phyloP scores from a whole-genome alignment of 2,797 vertebrate genomes.

The Paramormyrops hopkinsi region DNA sequence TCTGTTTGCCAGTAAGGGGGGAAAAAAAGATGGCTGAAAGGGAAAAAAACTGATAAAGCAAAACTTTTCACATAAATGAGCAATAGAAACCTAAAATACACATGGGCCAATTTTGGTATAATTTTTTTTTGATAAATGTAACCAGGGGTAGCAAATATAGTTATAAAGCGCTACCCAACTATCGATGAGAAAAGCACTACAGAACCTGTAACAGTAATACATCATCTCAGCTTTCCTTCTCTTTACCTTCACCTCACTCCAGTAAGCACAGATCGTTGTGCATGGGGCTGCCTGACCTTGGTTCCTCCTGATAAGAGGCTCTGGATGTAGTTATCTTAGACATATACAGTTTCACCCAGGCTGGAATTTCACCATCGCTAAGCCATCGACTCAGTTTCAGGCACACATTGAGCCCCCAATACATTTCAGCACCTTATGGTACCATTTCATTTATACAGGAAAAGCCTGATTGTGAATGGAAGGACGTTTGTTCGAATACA shows the following conservation, averaged over 20 bases:
- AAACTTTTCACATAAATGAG: not conserved
- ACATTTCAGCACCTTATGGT: not conserved
- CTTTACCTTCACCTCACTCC: conserved; percentile 33
- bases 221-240: conserved; percentile 20
- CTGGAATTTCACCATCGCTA: conserved; percentile 47
- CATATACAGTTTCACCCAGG: conserved; percentile 38
- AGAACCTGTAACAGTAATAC: conserved; percentile 30
- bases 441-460: not conserved
- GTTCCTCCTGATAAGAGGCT: conserved; percentile 39
- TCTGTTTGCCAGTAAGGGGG: not conserved
- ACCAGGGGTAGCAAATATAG: not conserved
- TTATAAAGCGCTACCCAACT: not conserved
- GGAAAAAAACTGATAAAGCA: not conserved
- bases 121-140: not conserved
- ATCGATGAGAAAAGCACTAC: conserved; percentile 24
- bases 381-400: not conserved
- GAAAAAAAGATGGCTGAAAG: not conserved
- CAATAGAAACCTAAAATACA: not conserved
- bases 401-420: not conserved
- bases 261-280: conserved; percentile 36
- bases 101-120: not conserved
- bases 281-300: conserved; percentile 38
- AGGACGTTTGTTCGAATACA: not conserved
- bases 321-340: conserved; percentile 41
- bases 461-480: not conserved